Base-by-base conservation (phyloP, 2,113 vertebrate genomes). In the Ptyas mucosa region DNA sequence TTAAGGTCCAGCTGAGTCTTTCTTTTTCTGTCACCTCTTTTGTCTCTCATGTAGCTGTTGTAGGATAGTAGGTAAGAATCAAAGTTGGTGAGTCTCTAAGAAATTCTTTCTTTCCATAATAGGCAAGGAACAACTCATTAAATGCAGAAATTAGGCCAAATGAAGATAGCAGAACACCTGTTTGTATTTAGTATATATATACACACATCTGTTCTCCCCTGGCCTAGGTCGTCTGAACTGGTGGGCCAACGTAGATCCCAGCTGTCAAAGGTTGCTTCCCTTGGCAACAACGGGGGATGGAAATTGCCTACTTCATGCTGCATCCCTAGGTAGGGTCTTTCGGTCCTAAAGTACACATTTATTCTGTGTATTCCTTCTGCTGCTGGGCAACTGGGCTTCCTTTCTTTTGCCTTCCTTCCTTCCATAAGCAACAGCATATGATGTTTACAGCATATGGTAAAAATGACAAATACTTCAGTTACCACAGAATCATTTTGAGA, bases 261-360 rank as follows among this genome's bases (percentile, higher is more conserved):
- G 98, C 92, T 99, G 98, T 95, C 99, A 99, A 95, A 97, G 98
- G 91, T 97, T 99, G 90, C 98, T 99, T 46, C 99, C 99, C 3
- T 95, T 99, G 96, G 99, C 99, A 23, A 99, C 99, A 1, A 99
- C 99, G 0, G 99, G 99, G 0, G 99, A 99, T 0, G 99, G 99
- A 88, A 99, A 99, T 91, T 99, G 99, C 95, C 97, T 99, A 88
- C 97, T 99, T 39, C 99, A 99, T 0, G 99, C 99, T 0, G 99
- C 99, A 18, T 99, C 99, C 49, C 98, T 99, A 24, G 99, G 99
- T 99, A 96, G 97, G 98, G 61, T 23, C 10, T 54, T 52, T 23
- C 7, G 0, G 49, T 21, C 1, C 1, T 14, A 49, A 57, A 58
- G 5, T 12, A 23, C 87, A n/a, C 9, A 21, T 23, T 57, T 23